Evolutionary conservation across 2,113 vertebrate genomes (phyloP).

Genomic region (Tragelaphus buxtoni): DNA sequence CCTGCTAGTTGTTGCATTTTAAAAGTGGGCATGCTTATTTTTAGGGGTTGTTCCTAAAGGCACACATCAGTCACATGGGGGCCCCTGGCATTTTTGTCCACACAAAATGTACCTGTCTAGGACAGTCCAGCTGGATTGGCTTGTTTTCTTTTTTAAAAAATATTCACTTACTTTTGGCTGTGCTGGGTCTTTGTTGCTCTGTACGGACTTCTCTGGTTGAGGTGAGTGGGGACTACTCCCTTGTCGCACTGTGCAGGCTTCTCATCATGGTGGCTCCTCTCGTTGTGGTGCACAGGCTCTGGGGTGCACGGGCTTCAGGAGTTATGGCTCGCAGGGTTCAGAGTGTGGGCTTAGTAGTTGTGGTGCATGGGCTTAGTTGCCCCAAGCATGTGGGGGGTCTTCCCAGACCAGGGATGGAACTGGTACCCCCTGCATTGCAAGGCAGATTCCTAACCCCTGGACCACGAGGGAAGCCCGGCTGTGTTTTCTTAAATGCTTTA

Average conservation of each 20-base stretch:
- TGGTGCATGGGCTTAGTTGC: neutral
- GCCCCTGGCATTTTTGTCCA: neutral
- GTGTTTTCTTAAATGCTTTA: conserved; percentile 10
- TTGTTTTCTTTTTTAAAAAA: neutral
- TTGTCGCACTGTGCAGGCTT: neutral
- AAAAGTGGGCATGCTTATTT: neutral
- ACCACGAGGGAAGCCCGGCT: neutral
- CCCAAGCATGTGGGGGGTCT: neutral
- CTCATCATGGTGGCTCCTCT: neutral
- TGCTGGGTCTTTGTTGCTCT: neutral
- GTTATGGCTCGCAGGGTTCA: neutral
- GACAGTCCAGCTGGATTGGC: neutral
- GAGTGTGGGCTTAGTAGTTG: neutral
- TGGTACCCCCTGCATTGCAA: neutral
- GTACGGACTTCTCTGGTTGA: neutral
- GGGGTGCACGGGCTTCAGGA: neutral
- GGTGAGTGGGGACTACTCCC: neutral
- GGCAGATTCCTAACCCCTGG: neutral
- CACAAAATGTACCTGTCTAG: neutral
- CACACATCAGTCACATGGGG: neutral
- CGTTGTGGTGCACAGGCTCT: neutral
- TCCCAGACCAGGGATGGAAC: neutral
- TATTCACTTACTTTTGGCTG: neutral
- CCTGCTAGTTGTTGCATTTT: neutral
- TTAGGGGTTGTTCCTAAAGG: neutral